A percentile compares a stretch with the other conserved stretches of the same genome.
phyloP scores from a whole-genome alignment of 1,140 invertebrate genomes.

The Bombus vancouverensis region DNA sequence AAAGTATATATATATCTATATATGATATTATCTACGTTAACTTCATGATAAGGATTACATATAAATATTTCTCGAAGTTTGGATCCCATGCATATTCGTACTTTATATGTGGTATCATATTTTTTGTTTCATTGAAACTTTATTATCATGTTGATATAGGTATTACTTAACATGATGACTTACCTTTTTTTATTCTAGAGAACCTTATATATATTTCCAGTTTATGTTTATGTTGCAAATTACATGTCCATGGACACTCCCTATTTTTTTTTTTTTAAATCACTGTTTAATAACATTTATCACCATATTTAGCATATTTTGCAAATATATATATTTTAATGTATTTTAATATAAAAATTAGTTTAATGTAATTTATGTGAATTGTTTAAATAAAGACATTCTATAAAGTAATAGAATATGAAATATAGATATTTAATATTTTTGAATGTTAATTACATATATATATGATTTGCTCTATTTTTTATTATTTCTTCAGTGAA shows the following conservation, averaged over 20 bases:
- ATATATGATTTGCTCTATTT: constrained; percentile 3
- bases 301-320: background rate
- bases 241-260: constrained; percentile 9
- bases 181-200: background rate
- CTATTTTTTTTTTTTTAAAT: constrained; percentile 21
- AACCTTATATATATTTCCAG: background rate
- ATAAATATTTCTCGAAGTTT: constrained; percentile 20
- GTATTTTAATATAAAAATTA: constrained; percentile 1
- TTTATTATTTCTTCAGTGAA: constrained; percentile 57
- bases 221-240: constrained; percentile 8
- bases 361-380: background rate
- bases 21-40: background rate
- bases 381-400: background rate
- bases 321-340: background rate
- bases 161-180: background rate
- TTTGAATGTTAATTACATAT: background rate
- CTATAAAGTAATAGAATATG: background rate
- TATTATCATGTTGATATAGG: background rate
- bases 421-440: background rate
- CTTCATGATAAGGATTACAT: constrained; percentile 5
- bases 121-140: background rate
- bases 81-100: background rate
- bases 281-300: constrained; percentile 11
- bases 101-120: background rate
- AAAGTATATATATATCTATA: background rate